phyloP scores from a whole-genome alignment of 2,797 vertebrate genomes.

The Echiichthys vipera region DNA sequence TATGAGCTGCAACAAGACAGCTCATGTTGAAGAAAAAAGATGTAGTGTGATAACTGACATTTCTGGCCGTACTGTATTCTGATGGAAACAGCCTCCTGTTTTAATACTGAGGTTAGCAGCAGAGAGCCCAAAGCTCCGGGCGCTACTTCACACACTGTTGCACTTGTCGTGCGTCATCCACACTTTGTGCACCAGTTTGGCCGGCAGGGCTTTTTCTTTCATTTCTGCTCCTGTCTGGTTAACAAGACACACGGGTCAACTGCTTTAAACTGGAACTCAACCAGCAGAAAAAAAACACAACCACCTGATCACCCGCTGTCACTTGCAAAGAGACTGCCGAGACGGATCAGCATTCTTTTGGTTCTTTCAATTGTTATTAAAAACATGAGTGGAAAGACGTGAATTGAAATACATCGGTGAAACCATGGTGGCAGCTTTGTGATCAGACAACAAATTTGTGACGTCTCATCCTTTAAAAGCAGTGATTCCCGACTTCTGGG shows the following conservation, averaged over 20 bases:
- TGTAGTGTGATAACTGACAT: constrained; percentile 4
- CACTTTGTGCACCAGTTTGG: constrained; percentile 48
- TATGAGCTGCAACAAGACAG: constrained; percentile 6
- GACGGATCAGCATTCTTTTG: neutral
- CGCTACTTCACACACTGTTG: constrained; percentile 62
- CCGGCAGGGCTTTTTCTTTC: constrained; percentile 49
- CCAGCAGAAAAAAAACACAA: constrained; percentile 1
- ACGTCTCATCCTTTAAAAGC: neutral
- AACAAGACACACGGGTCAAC: constrained; percentile 64
- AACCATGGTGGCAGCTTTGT: neutral
- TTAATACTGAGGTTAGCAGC: constrained; percentile 43
- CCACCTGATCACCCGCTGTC: constrained; percentile 10
- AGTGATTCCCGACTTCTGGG: neutral
- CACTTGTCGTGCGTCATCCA: constrained; percentile 66
- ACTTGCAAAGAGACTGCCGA: neutral
- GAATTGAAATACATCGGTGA: neutral
- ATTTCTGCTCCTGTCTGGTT: constrained; percentile 59
- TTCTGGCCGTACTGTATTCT: constrained; percentile 4
- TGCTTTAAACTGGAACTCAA: constrained; percentile 54
- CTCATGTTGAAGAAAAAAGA: neutral
- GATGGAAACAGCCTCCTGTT: constrained; percentile 38
- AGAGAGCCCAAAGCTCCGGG: constrained; percentile 43
- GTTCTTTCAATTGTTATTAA: neutral
- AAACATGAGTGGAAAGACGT: neutral
- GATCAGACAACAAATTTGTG: neutral